Evolutionary conservation across 2,888 invertebrate species (phyloP).

Genomic region (Eristalis arbustorum): DNA sequence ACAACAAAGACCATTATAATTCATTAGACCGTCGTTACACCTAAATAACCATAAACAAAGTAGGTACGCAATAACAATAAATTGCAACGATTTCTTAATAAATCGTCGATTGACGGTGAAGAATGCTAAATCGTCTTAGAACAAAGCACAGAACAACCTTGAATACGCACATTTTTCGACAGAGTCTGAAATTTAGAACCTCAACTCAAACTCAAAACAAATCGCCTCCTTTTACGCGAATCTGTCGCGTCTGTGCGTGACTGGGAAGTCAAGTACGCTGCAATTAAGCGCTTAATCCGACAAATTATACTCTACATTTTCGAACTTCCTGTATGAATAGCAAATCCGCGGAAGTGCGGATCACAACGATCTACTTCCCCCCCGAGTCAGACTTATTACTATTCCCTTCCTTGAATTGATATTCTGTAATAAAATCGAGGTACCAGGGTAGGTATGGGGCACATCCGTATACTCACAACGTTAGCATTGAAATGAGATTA

Average conservation of each 20-base stretch:
- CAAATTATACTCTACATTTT: neutral
- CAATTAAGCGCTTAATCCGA: neutral
- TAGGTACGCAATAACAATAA: neutral
- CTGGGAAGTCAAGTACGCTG: neutral
- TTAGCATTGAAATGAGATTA: constrained; percentile 13
- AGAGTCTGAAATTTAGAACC: neutral
- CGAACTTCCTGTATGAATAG: constrained; percentile 31
- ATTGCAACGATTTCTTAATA: neutral
- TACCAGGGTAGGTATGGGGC: neutral
- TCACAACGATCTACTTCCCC: neutral
- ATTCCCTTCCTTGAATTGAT: constrained; percentile 17
- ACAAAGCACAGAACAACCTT: neutral
- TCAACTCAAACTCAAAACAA: neutral
- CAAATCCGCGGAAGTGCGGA: constrained; percentile 16
- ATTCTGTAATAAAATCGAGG: constrained; percentile 4
- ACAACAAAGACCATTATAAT: no score
- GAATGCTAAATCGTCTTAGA: neutral
- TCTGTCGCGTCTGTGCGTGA: neutral
- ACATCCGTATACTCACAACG: neutral
- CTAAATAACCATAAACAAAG: no score
- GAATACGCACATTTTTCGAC: neutral
- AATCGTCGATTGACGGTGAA: neutral
- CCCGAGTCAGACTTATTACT: neutral
- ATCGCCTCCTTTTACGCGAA: neutral
- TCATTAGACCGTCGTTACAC: no score